Evolutionary conservation across 1,140 invertebrate species (phyloP), one percentile per base, ranked within the genome.

Genomic region (Drosophila tsacasi): DNA sequence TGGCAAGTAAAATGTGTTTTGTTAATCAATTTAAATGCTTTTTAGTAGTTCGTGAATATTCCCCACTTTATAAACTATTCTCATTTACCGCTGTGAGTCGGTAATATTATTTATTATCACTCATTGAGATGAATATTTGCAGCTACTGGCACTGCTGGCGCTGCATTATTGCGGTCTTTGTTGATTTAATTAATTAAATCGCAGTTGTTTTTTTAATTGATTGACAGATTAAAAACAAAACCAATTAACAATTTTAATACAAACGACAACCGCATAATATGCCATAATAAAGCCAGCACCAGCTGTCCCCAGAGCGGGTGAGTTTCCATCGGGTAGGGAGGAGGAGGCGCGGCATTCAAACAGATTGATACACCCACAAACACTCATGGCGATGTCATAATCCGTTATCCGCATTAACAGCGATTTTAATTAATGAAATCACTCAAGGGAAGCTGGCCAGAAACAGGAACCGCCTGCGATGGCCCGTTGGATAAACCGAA

Each of bases 221-320:
- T 91, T 91, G 89, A 91, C 89, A 89, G 89, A 87, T 91, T 91
- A 91, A 91, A 89, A 89, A 89, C 85, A 91, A 91, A 91, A 91
- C 89, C 89, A 91, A 91, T 91, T 91, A 91, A 91, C 89, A 91
- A 91, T 91, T 91, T 91, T 91, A 91, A 90, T 89, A 89, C 81
- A 91, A 89, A 76, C 72, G 71, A 63, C 69, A 68, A 79, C 83
- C 87, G 61, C 87, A 91, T 87, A 86, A 86, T 87, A 83, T 85
- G 85, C 86, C 79, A 81, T 91, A 91, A 90, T 87, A 90, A 85
- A 90, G 84, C 54, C 54, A 57, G 54, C 52, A 35, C 61, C 57
- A 77, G 62, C 47, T 78, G 55, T 27, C 63, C 61, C 47, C 15
- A 21, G 55, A 61, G 49, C 10, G 40, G 35, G 21, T n/a, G 35